Evolutionary conservation across 1,140 invertebrate species (phyloP), one percentile per base, ranked within the genome.

Genomic region (Papilio aristodemus): DNA sequence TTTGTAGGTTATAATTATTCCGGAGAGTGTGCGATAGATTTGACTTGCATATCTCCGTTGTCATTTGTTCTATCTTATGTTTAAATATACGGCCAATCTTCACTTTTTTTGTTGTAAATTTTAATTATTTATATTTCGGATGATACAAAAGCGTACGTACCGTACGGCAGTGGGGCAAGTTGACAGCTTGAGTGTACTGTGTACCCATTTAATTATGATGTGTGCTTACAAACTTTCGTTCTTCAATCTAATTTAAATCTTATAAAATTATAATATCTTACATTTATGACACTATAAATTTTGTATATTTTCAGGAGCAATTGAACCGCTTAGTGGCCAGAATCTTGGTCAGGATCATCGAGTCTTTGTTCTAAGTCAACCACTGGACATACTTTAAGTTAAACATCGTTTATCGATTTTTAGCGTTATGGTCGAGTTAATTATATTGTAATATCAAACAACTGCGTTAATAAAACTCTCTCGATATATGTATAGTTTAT

Each of bases 391-490:
- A 46, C 9, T 1, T 14, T 43, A 43, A 43, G 41, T 14, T 43
- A 43, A n/a, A 43, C 6, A 2, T 32, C 6, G 2, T 43, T 14
- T 14, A 17, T 46, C 14, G 22, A 50, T 22, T 22, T 50, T 1
- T 50, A 11, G 19, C 6, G 19, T 22, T 50, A 50, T 22, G 19
- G 8, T 50, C 46, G 9, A 50, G 2, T 50, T 22, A 50, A 50
- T 22, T 50, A 9, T 50, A 50, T 17, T 22, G 9, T 50, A 50
- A 50, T 22, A 50, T 46, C 17, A 13, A 22, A 43, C 17, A 19
- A 8, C 46, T 22, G 19, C 22, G 46, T 22, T 50, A 50, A 50
- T 50, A 50, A 50, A 50, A 50, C 19, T 50, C 19, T 50, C 46
- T 46, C 43, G 19, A 46, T 17, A n/a, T 41, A 4, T 19, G 17